Evolutionary conservation across 2,113 vertebrate genomes (phyloP), one percentile per base, ranked within the genome.

Genomic region (Rhea pennata): DNA sequence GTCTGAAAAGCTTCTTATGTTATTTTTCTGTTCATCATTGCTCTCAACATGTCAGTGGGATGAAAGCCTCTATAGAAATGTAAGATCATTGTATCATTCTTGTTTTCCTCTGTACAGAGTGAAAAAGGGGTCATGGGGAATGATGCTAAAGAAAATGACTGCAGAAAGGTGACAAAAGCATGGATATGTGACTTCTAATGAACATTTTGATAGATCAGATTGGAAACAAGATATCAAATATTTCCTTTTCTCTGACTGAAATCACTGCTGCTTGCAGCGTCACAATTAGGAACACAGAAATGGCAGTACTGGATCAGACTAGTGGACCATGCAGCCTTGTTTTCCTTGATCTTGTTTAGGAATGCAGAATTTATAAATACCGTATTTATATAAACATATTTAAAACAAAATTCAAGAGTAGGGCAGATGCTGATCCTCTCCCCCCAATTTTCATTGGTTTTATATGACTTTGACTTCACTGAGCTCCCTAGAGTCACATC

Each of bases 21-120:
- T 92, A 85, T 94, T 97, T 94, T 79, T 77, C 66, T 82, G 81
- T 86, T 96, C 65, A 53, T 94, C 89, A 59, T 66, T 96, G 79
- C 93, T 94, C 67, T 94, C 85, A 79, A 78, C 69, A 13, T 93
- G 94, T 96, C 96, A 97, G 61, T 2, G 9, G 77, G 85, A 97
- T 97, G 92, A 97, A 97, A 95, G 87, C 29, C 23, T 6, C 69
- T 89, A 42, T 24, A 92, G 81, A 94, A 94, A 88, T 81, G 59
- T 84, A 81, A 91, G n/a, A 86, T 89, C 80, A 59, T 95, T 96
- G 84, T 87, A 93, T 93, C 82, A 48, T 95, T 92, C 87, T 69
- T 97, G 87, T 96, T 96, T 97, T 92, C 70, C 27, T 90, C 80
- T 33, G 66, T 42, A 29, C 42, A 46, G 58, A 94, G 69, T 77